These are phyloP conservation scores for Leucania comma DNA, from an alignment of 2,888 invertebrate genomes.

Conservation along the genomic window DNA sequence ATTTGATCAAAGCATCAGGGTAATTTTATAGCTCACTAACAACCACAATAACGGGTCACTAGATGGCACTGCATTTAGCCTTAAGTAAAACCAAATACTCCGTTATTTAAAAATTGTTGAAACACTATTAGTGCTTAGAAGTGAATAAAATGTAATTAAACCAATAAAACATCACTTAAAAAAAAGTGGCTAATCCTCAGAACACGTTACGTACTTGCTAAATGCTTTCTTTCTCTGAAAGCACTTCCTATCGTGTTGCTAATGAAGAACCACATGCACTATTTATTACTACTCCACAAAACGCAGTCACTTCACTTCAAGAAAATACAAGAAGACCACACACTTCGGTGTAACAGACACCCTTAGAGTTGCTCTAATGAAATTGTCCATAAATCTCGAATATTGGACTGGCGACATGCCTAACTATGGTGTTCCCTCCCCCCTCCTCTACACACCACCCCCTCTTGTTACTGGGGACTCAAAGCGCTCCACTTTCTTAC, in stretches of 20 bases:
- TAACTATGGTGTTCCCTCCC: constrained; percentile 65
- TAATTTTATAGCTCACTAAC: no score
- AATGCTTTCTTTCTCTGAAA: no score
- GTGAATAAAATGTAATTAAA: no score
- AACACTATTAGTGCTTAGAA: no score
- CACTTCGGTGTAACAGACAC: constrained; percentile 56
- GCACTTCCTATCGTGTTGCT: background rate
- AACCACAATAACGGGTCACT: no score
- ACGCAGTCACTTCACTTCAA: background rate
- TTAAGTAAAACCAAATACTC: no score
- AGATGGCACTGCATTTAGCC: no score
- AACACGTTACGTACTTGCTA: no score
- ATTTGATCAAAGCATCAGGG: no score
- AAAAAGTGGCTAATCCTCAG: no score
- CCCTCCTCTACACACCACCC: background rate
- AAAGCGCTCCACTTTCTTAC: constrained; percentile 61
- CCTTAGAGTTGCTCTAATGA: constrained; percentile 66
- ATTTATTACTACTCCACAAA: background rate
- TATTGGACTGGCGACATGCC: constrained; percentile 70
- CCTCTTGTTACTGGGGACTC: constrained; percentile 63
- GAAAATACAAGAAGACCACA: constrained; percentile 1
- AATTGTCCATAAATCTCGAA: constrained; percentile 71
- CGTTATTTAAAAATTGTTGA: no score
- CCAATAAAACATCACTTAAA: no score
- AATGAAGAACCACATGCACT: background rate